Evolutionary conservation across 1,140 invertebrate species (phyloP).

Genomic region (Physella acuta): DNA sequence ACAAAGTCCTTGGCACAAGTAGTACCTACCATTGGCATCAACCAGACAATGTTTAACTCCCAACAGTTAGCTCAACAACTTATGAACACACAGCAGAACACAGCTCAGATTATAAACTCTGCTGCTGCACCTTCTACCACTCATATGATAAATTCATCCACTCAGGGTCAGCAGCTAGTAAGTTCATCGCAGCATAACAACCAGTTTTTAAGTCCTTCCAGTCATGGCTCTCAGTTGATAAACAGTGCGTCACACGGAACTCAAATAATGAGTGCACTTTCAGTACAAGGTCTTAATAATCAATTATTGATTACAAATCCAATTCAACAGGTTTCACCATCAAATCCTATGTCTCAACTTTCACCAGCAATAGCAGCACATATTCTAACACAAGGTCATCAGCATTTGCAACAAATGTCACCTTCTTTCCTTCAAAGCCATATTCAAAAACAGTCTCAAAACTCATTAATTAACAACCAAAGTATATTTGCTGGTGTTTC

Average conservation of each 20-base stretch:
- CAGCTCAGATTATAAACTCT: neutral
- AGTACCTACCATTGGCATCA: constrained; percentile 12
- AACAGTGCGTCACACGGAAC: neutral
- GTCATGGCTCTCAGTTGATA: neutral
- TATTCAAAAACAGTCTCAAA: constrained; percentile 13
- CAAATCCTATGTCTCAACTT: constrained; percentile 12
- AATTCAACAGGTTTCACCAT: constrained; percentile 21
- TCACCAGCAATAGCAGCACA: constrained; percentile 25
- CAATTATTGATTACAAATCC: constrained; percentile 14
- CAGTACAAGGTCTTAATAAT: constrained; percentile 6
- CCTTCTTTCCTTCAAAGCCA: constrained; percentile 22
- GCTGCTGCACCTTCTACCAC: neutral
- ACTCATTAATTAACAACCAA: neutral
- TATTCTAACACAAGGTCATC: constrained; percentile 18
- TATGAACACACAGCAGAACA: constrained; percentile 1
- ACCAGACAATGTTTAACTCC: constrained; percentile 16
- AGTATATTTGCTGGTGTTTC: constrained; percentile 14
- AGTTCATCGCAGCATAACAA: neutral
- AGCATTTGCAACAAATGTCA: constrained; percentile 20
- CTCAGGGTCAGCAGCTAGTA: neutral
- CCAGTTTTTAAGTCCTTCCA: neutral
- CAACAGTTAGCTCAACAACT: neutral
- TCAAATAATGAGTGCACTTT: constrained; percentile 11
- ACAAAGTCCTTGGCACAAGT: constrained; percentile 22
- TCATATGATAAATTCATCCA: constrained; percentile 3